Evolutionary conservation across 2,888 invertebrate species (phyloP).

Genomic region (Rutpela maculata): DNA sequence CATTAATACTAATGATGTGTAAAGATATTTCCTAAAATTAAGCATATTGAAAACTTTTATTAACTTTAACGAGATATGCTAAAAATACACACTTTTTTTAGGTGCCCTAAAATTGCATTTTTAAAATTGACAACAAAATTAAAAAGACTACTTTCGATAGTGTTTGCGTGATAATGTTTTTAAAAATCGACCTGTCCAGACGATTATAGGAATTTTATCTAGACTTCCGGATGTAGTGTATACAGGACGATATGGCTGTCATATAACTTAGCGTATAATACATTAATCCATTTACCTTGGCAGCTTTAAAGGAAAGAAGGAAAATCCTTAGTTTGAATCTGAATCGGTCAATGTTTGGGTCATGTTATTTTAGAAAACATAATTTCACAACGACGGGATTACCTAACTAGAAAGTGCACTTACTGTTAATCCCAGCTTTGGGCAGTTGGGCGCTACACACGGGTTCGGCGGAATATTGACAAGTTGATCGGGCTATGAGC

Average conservation of each 20-base stretch:
- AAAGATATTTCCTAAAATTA: too few species aligned
- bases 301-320: slow-evolving; percentile 14
- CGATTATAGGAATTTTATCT: too few species aligned
- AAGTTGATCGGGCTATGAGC: slow-evolving; percentile 21
- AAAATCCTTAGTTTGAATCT: slow-evolving; percentile 35
- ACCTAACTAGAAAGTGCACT: slow-evolving; percentile 47
- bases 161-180: too few species aligned
- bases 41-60: too few species aligned
- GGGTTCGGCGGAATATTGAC: slow-evolving; percentile 31
- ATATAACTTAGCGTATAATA: neutral
- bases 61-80: too few species aligned
- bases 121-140: too few species aligned
- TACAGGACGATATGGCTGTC: neutral
- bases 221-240: too few species aligned
- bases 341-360: slow-evolving; percentile 35
- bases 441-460: slow-evolving; percentile 43
- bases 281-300: slow-evolving; percentile 27
- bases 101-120: too few species aligned
- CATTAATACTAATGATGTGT: too few species aligned
- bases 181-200: too few species aligned
- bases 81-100: too few species aligned
- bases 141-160: too few species aligned
- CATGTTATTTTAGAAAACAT: slow-evolving; percentile 42
- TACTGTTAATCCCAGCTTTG: slow-evolving; percentile 37
- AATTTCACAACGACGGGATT: slow-evolving; percentile 38